A percentile compares a stretch with the other conserved stretches of the same genome.
Evolutionary conservation across 2,113 vertebrate species (phyloP).

Genomic region (Noturus placidus): DNA sequence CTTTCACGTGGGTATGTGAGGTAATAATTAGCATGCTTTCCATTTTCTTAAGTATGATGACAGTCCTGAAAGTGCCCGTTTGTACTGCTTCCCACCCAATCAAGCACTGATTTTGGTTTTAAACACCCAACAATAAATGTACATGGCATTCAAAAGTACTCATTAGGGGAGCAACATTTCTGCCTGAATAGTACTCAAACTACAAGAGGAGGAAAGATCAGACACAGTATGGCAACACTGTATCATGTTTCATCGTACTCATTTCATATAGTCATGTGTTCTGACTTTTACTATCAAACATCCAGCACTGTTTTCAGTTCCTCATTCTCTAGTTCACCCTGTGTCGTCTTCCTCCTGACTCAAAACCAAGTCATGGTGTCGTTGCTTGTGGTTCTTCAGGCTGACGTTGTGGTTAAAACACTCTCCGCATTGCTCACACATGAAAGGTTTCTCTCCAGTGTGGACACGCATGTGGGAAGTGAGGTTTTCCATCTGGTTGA

Average conservation of each 20-base stretch:
- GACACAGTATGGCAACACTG: neutral
- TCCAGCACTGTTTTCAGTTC: neutral
- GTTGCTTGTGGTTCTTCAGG: conserved; percentile 9
- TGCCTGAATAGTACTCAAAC: neutral
- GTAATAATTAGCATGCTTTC: neutral
- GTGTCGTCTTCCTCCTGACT: neutral
- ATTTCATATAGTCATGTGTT: neutral
- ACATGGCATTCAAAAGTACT: neutral
- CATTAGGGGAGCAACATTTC: neutral
- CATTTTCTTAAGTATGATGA: neutral
- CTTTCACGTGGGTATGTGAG: neutral
- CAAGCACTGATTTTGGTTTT: neutral
- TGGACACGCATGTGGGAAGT: conserved; percentile 24
- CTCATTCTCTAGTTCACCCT: neutral
- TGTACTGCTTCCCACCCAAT: neutral
- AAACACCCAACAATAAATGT: neutral
- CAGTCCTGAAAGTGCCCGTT: neutral
- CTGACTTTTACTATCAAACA: neutral
- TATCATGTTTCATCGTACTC: neutral
- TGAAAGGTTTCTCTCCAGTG: conserved; percentile 26
- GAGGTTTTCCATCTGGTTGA: conserved; percentile 29
- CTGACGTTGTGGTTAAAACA: conserved; percentile 21
- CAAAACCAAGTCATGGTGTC: neutral
- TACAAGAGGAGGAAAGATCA: neutral
- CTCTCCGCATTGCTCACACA: conserved; percentile 26